phyloP scores from a whole-genome alignment of 2,888 invertebrate species.

The Caenorhabditis panamensis region DNA sequence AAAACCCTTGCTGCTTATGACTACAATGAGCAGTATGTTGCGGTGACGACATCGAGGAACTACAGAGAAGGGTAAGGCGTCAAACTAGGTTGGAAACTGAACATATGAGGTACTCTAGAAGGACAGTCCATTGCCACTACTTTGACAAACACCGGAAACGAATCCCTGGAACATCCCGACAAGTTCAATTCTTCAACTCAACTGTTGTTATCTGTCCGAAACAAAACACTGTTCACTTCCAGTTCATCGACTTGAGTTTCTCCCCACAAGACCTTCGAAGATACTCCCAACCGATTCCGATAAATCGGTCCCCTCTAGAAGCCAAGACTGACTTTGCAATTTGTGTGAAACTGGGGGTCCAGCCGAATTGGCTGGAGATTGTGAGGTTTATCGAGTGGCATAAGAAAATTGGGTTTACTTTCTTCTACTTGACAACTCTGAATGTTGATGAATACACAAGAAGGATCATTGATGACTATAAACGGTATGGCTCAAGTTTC shows the following conservation, averaged over 20 bases:
- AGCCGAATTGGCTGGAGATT: constrained; percentile 33
- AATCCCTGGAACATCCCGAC: constrained; percentile 21
- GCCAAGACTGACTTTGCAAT: constrained; percentile 18
- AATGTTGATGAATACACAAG: constrained; percentile 38
- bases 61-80: not conserved
- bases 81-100: no score
- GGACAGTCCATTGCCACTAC: constrained; percentile 27
- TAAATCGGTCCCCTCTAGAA: constrained; percentile 9
- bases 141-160: constrained; percentile 15
- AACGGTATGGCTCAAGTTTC: no score
- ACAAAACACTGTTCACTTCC: not conserved
- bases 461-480: constrained; percentile 42
- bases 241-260: constrained; percentile 27
- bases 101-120: not conserved
- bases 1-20: not conserved
- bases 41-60: not conserved
- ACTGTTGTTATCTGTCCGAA: constrained; percentile 21
- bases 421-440: constrained; percentile 24
- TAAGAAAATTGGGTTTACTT: not conserved
- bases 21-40: not conserved
- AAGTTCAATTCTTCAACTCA: constrained; percentile 13
- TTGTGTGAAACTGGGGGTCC: constrained; percentile 18
- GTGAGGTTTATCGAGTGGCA: constrained; percentile 29
- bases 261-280: constrained; percentile 4
- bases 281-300: constrained; percentile 25